phyloP scores from a whole-genome alignment of 2,888 invertebrate genomes.

The Tipula confusa region DNA sequence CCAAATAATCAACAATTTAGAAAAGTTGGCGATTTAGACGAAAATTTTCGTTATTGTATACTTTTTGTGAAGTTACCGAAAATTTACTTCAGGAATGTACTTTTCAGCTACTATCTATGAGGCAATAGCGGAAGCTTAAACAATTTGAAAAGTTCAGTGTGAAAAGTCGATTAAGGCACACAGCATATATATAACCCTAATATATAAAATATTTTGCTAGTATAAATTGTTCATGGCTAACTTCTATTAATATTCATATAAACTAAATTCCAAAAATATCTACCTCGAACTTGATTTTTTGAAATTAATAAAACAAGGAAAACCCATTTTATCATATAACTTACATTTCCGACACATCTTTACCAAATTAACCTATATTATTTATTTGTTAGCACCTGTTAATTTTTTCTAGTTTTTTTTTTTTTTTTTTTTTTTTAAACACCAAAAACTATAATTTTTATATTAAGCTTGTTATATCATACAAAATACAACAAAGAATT shows the following conservation, averaged over 20 bases:
- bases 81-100: too few relatives aligned
- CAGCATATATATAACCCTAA: too few relatives aligned
- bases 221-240: not conserved
- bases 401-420: not conserved
- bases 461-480: not conserved
- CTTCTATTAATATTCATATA: not conserved
- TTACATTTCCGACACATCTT: not conserved
- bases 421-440: not conserved
- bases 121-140: too few relatives aligned
- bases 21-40: too few relatives aligned
- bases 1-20: too few relatives aligned
- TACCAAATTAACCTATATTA: not conserved
- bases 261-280: constrained; percentile 25
- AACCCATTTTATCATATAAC: not conserved
- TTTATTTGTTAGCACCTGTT: not conserved
- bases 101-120: too few relatives aligned
- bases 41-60: too few relatives aligned
- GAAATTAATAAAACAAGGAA: not conserved
- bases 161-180: too few relatives aligned
- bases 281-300: not conserved
- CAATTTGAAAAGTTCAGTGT: too few relatives aligned
- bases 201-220: too few relatives aligned
- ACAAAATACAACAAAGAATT: not conserved
- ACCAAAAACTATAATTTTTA: not conserved
- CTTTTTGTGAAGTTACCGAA: too few relatives aligned